Evolutionary conservation across 2,797 vertebrate species (phyloP).

Genomic region (Urocyon cinereoargenteus): DNA sequence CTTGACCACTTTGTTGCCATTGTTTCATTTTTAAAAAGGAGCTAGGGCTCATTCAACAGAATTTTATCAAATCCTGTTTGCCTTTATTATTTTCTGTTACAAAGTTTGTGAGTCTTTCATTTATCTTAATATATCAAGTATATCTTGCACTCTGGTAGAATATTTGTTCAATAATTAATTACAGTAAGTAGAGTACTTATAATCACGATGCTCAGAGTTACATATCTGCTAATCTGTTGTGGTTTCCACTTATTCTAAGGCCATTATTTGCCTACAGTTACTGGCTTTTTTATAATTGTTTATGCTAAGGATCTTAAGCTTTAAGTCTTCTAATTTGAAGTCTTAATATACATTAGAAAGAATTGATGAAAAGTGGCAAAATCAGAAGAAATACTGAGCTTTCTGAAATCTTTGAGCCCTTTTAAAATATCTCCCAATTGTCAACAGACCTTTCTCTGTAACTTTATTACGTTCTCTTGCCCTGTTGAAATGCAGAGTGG

Average conservation of each 20-base stretch:
- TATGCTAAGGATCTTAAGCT: neutral
- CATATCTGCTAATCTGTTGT: neutral
- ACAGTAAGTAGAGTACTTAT: neutral
- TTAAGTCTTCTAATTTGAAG: neutral
- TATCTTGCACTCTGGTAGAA: neutral
- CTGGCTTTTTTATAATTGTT: neutral
- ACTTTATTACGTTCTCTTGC: neutral
- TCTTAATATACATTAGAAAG: neutral
- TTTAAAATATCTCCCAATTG: neutral
- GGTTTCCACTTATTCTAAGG: neutral
- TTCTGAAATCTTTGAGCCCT: conserved; percentile 22
- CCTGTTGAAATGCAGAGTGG: conserved; percentile 10
- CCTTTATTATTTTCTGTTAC: neutral
- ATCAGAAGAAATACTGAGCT: neutral
- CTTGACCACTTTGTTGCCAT: neutral
- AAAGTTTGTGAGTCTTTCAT: neutral
- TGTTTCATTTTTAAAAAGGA: neutral
- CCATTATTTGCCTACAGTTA: neutral
- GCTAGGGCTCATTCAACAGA: neutral
- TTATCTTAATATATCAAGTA: neutral
- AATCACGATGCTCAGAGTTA: neutral
- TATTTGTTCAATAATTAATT: neutral
- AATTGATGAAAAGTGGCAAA: conserved; percentile 13
- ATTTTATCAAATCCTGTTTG: neutral
- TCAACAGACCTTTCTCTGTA: neutral